Evolutionary conservation across 2,113 vertebrate species (phyloP).

Genomic region (Notothenia coriiceps): DNA sequence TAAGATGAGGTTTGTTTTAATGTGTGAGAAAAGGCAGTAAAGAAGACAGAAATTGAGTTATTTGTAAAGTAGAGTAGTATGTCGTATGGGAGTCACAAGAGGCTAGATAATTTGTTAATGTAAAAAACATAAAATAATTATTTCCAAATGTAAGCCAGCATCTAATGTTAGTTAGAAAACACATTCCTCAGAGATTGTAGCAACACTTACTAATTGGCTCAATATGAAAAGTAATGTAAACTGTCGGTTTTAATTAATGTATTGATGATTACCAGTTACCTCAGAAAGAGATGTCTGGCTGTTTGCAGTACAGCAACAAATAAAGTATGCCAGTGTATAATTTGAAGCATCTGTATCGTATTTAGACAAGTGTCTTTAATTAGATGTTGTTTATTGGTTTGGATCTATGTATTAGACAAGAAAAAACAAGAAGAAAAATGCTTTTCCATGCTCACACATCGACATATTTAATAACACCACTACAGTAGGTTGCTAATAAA

Average conservation of each 20-base stretch:
- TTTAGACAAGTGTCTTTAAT: constrained; percentile 50
- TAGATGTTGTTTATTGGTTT: constrained; percentile 31
- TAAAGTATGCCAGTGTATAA: constrained; percentile 2
- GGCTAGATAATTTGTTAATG: constrained; percentile 10
- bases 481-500: neutral
- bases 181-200: constrained; percentile 19
- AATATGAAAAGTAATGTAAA: constrained; percentile 40
- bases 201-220: constrained; percentile 38
- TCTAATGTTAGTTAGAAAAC: constrained; percentile 10
- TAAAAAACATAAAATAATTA: neutral
- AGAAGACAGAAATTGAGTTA: neutral
- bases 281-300: constrained; percentile 1
- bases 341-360: constrained; percentile 26
- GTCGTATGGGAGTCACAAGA: neutral
- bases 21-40: neutral
- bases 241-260: constrained; percentile 58
- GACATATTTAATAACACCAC: constrained; percentile 4
- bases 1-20: constrained; percentile 22
- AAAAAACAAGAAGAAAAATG: neutral
- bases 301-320: constrained; percentile 1
- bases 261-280: constrained; percentile 44
- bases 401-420: neutral
- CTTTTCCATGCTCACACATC: constrained; percentile 1
- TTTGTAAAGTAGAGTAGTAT: constrained; percentile 12
- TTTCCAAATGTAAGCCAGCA: constrained; percentile 6